These are phyloP conservation scores for Ametastegia equiseti DNA, from an alignment of 2,888 invertebrate genomes.

Conservation along the genomic window DNA sequence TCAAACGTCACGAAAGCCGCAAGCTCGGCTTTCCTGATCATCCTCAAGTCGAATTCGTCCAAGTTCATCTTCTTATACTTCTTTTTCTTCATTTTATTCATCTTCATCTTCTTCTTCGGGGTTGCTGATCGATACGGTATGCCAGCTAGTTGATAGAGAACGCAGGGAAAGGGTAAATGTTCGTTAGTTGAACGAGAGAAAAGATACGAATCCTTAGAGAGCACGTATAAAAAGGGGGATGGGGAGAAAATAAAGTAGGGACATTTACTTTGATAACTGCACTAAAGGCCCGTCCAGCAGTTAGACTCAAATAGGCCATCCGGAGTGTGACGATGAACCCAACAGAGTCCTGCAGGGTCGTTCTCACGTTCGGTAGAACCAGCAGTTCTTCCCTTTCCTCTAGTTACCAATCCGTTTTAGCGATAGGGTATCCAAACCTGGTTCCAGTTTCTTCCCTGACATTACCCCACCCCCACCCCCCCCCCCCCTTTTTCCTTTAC, in stretches of 20 bases:
- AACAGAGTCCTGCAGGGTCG: slow-evolving; percentile 26
- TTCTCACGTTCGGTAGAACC: slow-evolving; percentile 38
- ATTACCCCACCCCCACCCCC: too few species aligned
- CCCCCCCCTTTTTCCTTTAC: slow-evolving; percentile 49
- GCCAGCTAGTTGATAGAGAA: too few species aligned
- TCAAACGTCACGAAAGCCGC: too few species aligned
- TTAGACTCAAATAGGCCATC: slow-evolving; percentile 61
- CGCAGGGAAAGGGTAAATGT: background rate
- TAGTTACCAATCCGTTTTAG: slow-evolving; percentile 40
- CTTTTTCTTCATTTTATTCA: background rate
- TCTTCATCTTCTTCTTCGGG: too few species aligned
- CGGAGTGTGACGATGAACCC: slow-evolving; percentile 33
- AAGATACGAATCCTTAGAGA: too few species aligned
- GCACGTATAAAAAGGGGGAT: too few species aligned
- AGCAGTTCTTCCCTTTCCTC: background rate
- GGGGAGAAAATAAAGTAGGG: slow-evolving; percentile 6
- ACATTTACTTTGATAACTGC: slow-evolving; percentile 44
- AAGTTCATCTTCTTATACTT: too few species aligned
- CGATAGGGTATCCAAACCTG: too few species aligned
- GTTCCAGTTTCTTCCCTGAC: slow-evolving; percentile 36
- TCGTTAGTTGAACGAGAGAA: background rate
- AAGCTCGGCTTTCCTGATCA: too few species aligned
- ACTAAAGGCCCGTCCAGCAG: slow-evolving; percentile 53
- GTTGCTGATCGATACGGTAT: background rate
- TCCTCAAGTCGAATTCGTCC: too few species aligned